Base-by-base conservation (phyloP, 2,888 invertebrate species). In the Agrotis segetum region DNA sequence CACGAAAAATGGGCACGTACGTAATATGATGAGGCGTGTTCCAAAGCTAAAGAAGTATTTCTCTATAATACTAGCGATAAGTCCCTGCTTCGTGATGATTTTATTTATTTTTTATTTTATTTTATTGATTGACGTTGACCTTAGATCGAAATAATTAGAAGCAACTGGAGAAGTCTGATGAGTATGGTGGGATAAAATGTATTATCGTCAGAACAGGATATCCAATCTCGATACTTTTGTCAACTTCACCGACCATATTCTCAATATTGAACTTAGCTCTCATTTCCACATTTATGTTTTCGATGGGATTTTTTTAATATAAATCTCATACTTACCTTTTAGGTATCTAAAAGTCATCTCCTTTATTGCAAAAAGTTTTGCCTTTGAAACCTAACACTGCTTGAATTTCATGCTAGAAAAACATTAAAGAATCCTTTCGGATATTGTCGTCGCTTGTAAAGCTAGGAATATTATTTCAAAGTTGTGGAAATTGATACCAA, bases 311-410 rank as follows among this genome's bases (percentile, higher is more conserved):
- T 55, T 55, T 44, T 64, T n/a, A n/a, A 56, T 55, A 71, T 19
- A 13, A 47, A 6, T 62, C 14, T 16, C 14, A 11, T 19, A 7
- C 11, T 34, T 46, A n/a, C 1, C 44, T 44, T 44, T 64, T 14
- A 29, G 55, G 29, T 1, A 7, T 29, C n/a, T 29, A 44, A 56
- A 72, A 47, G 29, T 29, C 47, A 40, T 19, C 3, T 40, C 2
- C 6, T 19, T 55, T 19, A 44, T 73, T 1, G 17, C 21, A 2
- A n/a, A 21, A 55, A 29, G 16, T 64, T 72, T 49, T 55, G 6
- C n/a, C 71, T 64, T 73, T 73, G 64, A 49, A 49, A 71, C 73
- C 47, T 64, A 49, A 66, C 13, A 16, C 52, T 3, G 40, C n/a
- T 46, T 40, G 40, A 47, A 66, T 66, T 40, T 65, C 56, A 66